These are phyloP conservation scores for Homarus gammarus DNA, from an alignment of 2,888 invertebrate species.

Conservation along the genomic window DNA sequence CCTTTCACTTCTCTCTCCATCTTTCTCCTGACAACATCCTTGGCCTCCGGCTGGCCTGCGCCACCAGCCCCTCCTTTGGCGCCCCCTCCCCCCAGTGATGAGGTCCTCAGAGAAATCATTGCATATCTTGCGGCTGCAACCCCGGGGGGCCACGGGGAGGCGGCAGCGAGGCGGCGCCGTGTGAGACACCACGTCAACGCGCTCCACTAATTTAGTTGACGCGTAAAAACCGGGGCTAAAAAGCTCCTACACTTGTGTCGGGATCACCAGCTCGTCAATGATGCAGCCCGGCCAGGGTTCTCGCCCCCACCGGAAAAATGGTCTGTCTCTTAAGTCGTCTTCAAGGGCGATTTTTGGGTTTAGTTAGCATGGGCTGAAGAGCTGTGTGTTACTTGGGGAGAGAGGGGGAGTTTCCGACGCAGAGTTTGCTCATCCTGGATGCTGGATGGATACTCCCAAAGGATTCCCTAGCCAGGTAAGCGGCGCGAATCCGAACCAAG, in stretches of 20 bases:
- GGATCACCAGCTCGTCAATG: slow-evolving; percentile 42
- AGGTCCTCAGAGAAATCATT: slow-evolving; percentile 33
- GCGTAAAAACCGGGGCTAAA: slow-evolving; percentile 47
- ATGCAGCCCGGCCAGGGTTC: slow-evolving; percentile 28
- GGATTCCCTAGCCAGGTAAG: slow-evolving; percentile 27
- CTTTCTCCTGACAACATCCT: neutral
- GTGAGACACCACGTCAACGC: slow-evolving; percentile 52
- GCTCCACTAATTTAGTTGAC: slow-evolving; percentile 56
- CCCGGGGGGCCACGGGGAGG: neutral
- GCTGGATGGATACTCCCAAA: slow-evolving; percentile 5
- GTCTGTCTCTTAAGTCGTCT: neutral
- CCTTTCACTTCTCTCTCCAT: slow-evolving; percentile 19
- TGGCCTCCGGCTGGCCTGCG: too few relatives aligned
- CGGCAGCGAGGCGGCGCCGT: slow-evolving; percentile 23
- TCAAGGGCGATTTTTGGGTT: slow-evolving; percentile 23
- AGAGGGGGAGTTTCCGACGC: neutral
- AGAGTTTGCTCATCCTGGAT: slow-evolving; percentile 10
- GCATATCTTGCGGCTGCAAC: slow-evolving; percentile 29
- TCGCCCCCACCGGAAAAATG: neutral
- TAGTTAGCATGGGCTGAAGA: neutral
- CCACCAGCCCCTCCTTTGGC: neutral
- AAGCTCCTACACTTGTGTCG: slow-evolving; percentile 23
- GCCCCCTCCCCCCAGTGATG: neutral
- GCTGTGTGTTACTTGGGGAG: neutral
- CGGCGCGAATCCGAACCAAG: neutral